Evolutionary conservation across 2,113 vertebrate species (phyloP).

Genomic region (Delphinus delphis): DNA sequence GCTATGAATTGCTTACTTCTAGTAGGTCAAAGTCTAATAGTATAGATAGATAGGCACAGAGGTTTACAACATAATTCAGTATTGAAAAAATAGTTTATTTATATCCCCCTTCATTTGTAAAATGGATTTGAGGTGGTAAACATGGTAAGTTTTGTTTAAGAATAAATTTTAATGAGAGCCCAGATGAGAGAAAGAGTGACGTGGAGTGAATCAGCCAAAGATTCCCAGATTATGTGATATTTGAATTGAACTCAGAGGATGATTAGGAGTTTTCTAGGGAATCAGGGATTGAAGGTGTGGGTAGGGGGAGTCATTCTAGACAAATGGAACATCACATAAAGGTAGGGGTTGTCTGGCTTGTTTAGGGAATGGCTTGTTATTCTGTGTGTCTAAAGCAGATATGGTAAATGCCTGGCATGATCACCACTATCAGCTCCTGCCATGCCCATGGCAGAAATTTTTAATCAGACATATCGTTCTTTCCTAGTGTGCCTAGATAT

Average conservation of each 20-base stretch:
- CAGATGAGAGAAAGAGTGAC: slow-evolving; percentile 37
- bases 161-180: slow-evolving; percentile 18
- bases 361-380: not conserved
- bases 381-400: not conserved
- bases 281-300: not conserved
- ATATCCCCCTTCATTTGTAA: slow-evolving; percentile 1
- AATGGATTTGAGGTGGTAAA: slow-evolving; percentile 1
- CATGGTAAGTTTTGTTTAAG: not conserved
- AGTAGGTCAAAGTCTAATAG: not conserved
- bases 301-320: not conserved
- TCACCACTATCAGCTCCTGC: not conserved
- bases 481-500: not conserved
- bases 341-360: not conserved
- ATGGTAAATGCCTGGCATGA: not conserved
- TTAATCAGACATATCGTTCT: slow-evolving; percentile 38
- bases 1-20: not conserved
- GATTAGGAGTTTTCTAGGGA: slow-evolving; percentile 32
- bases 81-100: not conserved
- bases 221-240: not conserved
- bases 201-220: not conserved
- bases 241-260: slow-evolving; percentile 36
- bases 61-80: not conserved
- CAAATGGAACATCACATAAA: not conserved
- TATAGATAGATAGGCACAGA: not conserved
- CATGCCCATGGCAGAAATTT: not conserved